Evolutionary conservation across 2,888 invertebrate genomes (phyloP).

Genomic region (Chouioia cunea): DNA sequence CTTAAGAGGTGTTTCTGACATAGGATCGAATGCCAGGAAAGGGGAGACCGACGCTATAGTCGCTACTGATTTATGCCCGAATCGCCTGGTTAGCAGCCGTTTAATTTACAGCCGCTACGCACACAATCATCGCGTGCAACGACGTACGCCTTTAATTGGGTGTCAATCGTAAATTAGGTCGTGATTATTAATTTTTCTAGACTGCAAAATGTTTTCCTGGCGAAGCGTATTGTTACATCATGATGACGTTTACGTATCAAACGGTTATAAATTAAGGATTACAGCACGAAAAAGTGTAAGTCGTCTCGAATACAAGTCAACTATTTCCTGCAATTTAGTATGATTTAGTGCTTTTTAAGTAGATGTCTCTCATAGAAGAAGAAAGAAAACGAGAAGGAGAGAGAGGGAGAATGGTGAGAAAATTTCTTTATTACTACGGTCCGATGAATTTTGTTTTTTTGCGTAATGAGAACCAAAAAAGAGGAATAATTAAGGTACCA

Average conservation of each 20-base stretch:
- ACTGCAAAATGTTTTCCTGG: too few relatives aligned
- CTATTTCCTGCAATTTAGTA: too few relatives aligned
- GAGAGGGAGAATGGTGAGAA: too few relatives aligned
- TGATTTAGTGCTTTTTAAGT: too few relatives aligned
- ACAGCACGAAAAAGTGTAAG: too few relatives aligned
- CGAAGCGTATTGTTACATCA: too few relatives aligned
- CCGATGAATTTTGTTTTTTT: too few relatives aligned
- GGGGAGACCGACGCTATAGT: not conserved
- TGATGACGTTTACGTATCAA: too few relatives aligned
- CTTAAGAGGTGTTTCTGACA: not conserved
- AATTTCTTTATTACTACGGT: too few relatives aligned
- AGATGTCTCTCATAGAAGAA: too few relatives aligned
- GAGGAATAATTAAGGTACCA: not conserved
- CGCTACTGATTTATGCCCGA: slow-evolving; percentile 28
- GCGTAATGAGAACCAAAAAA: not conserved
- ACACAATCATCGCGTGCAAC: not conserved
- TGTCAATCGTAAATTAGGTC: slow-evolving; percentile 27
- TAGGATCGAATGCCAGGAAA: not conserved
- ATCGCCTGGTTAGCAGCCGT: slow-evolving; percentile 5
- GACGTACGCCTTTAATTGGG: slow-evolving; percentile 11
- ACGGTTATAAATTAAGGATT: not conserved
- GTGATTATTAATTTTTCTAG: slow-evolving; percentile 18
- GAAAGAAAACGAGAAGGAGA: too few relatives aligned
- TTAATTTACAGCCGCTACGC: slow-evolving; percentile 24
- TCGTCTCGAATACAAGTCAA: too few relatives aligned